These are phyloP conservation scores for Synergus itoensis DNA, from an alignment of 2,888 invertebrate genomes.

Conservation along the genomic window DNA sequence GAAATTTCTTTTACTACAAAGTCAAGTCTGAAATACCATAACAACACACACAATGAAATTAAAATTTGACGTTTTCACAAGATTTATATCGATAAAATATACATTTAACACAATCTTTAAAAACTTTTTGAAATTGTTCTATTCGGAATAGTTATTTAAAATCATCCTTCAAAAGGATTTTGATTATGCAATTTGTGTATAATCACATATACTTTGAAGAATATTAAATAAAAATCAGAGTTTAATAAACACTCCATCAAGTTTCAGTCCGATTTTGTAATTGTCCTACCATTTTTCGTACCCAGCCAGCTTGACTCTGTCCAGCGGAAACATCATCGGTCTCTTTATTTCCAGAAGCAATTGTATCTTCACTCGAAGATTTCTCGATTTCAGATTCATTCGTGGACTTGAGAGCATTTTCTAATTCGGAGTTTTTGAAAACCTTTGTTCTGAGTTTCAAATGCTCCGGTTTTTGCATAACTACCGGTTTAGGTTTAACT, in stretches of 20 bases:
- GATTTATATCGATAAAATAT: slow-evolving; percentile 12
- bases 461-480: slow-evolving; percentile 69
- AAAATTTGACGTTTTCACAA: slow-evolving; percentile 16
- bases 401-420: neutral
- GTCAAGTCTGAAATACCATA: neutral
- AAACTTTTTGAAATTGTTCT: slow-evolving; percentile 1
- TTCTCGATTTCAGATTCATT: neutral
- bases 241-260: slow-evolving; percentile 56
- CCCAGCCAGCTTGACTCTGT: slow-evolving; percentile 76
- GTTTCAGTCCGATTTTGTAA: slow-evolving; percentile 72
- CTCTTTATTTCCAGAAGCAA: slow-evolving; percentile 48
- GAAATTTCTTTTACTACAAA: neutral
- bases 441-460: slow-evolving; percentile 60
- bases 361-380: slow-evolving; percentile 41
- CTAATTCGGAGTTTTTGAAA: slow-evolving; percentile 41
- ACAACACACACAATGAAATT: slow-evolving; percentile 16
- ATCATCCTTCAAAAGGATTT: neutral
- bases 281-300: slow-evolving; percentile 74
- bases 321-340: slow-evolving; percentile 73
- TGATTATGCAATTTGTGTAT: slow-evolving; percentile 5
- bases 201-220: neutral
- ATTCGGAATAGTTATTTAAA: neutral
- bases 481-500: slow-evolving; percentile 59
- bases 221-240: neutral
- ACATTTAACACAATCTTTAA: neutral